Evolutionary conservation across 2,113 vertebrate genomes (phyloP), one percentile per base, ranked within the genome.

Genomic region (Proterorhinus semilunaris): DNA sequence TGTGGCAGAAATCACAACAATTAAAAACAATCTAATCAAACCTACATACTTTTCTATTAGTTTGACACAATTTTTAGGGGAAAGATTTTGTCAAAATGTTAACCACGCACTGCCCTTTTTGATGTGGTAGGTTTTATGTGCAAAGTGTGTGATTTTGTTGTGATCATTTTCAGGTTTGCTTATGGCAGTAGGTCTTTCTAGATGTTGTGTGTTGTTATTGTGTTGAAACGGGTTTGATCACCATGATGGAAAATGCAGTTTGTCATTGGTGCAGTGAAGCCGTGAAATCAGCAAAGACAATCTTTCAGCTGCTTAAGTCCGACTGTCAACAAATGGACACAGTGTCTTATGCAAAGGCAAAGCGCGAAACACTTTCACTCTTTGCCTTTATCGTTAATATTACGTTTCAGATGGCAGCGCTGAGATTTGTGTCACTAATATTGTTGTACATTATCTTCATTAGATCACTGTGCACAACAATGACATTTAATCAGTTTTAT

Each of bases 151-250:
- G 27, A 5, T 36, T 36, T 36, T 36, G 27, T 36, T 21, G 21
- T 21, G 21, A 21, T 36, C 27, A 36, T 36, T 36, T 36, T 36
- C 3, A 36, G 27, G 5, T 42, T 15, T 59, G 36, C 15, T 59
- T 11, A 12, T 46, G 61, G 15, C n/a, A 46, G 44, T 36, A 49
- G 21, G 10, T 49, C 8, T 11, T 10, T 49, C 6, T 15, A 1
- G 6, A 43, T 63, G 21, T 46, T 16, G 47, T 27, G 46, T 48
- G 13, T 10, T 49, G 63, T 1, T 3, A 7, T 7, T 8, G 65
- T 50, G 52, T 72, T 63, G 3, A 65, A 82, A 76, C 87, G 42
- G 78, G 71, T 87, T 85, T 89, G 61, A 83, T 63, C 43, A 70
- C 82, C 74, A 71, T 51, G 15, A 64, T 77, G 76, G 68, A 81